Evolutionary conservation across 2,797 vertebrate species (phyloP), one percentile per base, ranked within the genome.

Genomic region (Eulemur albifrons): DNA sequence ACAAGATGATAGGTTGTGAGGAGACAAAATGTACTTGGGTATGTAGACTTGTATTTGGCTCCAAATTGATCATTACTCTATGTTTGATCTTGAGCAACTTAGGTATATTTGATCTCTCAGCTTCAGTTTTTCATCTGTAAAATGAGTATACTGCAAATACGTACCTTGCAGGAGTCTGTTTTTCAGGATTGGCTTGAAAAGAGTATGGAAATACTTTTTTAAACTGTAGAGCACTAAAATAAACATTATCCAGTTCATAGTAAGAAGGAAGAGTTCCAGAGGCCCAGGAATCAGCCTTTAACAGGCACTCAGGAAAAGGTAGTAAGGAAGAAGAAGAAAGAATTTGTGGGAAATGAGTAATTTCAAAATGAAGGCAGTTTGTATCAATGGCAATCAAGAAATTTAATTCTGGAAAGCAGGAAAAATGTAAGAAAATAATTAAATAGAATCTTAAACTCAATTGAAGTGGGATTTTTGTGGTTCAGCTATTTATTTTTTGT

Each of bases 391-490:
- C 45, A 83, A 38, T 72, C 63, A 88, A 32, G 57, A 92, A 63
- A 45, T 57, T 93, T 95, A 63, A 93, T 94, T 96, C 45, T 30
- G 95, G 40, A 83, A 91, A 45, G 12, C 72, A 72, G 63, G 52
- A 73, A 93, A 95, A 70, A 84, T 83, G 43, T 0, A 72, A 80
- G 38, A 73, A 93, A 80, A 35, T 87, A 82, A 79, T 38, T 69
- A 50, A 85, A 93, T 91, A 76, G 48, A 88, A 32, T 67, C 90
- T 92, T 93, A 95, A 88, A 65, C 92, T 93, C 27, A 95, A 8
- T 86, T n/a, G n/a, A 48, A 76, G 30, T 59, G 14, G 52, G 21
- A 54, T 79, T 93, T 94, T 91, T 70, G 8, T 95, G 76, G 69
- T 27, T 95, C 43, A 38, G 88, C 7, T 15, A n/a, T 92, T 86